Evolutionary conservation across 2,797 vertebrate genomes (phyloP).

Genomic region (Darevskia nairensis): DNA sequence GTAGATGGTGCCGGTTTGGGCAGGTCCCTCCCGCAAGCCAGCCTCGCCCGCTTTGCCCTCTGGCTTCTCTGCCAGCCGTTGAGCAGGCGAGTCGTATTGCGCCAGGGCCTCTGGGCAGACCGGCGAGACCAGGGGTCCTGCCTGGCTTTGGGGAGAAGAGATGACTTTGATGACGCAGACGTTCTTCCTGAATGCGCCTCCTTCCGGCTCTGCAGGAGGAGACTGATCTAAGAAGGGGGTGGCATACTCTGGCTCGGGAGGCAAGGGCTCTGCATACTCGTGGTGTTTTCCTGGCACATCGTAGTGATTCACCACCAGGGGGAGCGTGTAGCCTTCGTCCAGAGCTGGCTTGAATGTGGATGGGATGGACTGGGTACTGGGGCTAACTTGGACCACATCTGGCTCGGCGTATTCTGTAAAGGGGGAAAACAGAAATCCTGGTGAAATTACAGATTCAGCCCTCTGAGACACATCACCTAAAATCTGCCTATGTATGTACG

Average conservation of each 20-base stretch:
- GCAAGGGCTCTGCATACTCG: constrained; percentile 86
- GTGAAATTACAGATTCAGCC: background rate
- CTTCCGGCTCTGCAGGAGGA: constrained; percentile 22
- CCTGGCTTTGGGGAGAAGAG: background rate
- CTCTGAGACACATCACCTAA: no score
- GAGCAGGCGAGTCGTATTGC: constrained; percentile 82
- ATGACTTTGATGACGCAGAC: background rate
- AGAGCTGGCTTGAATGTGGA: constrained; percentile 83
- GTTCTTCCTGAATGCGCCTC: background rate
- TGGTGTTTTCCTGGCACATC: constrained; percentile 81
- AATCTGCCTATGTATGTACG: no score
- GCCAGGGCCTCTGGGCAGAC: background rate
- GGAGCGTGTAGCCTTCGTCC: constrained; percentile 84
- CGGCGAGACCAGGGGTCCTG: background rate
- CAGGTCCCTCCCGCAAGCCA: constrained; percentile 35
- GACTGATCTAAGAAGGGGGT: constrained; percentile 82
- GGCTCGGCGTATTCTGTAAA: constrained; percentile 86
- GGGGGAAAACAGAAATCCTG: background rate
- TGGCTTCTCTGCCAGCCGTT: constrained; percentile 28
- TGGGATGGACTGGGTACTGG: constrained; percentile 74
- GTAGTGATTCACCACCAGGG: constrained; percentile 83
- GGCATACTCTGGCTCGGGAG: constrained; percentile 87
- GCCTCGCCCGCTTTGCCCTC: fast-evolving
- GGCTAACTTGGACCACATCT: constrained; percentile 66
- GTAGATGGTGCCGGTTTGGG: constrained; percentile 60